These are phyloP conservation scores for Anticlea derivata DNA, from an alignment of 2,888 invertebrate genomes.

Conservation along the genomic window DNA sequence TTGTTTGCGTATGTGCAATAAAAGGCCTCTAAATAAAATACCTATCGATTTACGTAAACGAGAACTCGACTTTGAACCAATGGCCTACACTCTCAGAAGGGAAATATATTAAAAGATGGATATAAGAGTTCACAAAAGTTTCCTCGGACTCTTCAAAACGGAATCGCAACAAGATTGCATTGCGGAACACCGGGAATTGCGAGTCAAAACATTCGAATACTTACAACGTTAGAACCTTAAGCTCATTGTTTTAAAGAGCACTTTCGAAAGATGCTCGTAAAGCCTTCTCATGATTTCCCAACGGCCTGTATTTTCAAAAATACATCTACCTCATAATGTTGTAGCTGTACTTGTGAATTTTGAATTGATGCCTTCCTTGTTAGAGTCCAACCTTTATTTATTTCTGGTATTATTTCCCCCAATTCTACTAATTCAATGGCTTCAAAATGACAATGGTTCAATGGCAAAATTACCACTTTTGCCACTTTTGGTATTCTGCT, in stretches of 20 bases:
- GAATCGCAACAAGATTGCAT: slow-evolving; percentile 57
- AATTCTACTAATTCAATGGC: too few relatives aligned
- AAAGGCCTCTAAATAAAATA: too few relatives aligned
- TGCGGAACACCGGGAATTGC: slow-evolving; percentile 45
- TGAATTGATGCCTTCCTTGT: slow-evolving; percentile 52
- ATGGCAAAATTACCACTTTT: too few relatives aligned
- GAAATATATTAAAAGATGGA: too few relatives aligned
- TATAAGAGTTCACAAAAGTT: too few relatives aligned
- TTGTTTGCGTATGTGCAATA: too few relatives aligned
- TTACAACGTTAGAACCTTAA: slow-evolving; percentile 43
- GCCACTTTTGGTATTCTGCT: too few relatives aligned
- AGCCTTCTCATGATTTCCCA: slow-evolving; percentile 75
- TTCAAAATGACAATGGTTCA: too few relatives aligned
- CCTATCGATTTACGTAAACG: too few relatives aligned
- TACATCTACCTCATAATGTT: slow-evolving; percentile 60
- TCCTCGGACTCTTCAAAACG: slow-evolving; percentile 48
- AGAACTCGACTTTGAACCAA: background rate
- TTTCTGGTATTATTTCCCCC: slow-evolving; percentile 36
- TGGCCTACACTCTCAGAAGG: slow-evolving; percentile 1
- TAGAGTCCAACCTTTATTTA: slow-evolving; percentile 26
- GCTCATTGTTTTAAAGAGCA: slow-evolving; percentile 50
- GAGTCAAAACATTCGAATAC: slow-evolving; percentile 52
- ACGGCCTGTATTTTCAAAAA: slow-evolving; percentile 74
- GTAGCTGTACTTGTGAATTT: slow-evolving; percentile 66
- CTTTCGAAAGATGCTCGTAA: slow-evolving; percentile 44